Conservation (phyloP, 2,888 invertebrate species). For the Osmoderma eremita region DNA sequence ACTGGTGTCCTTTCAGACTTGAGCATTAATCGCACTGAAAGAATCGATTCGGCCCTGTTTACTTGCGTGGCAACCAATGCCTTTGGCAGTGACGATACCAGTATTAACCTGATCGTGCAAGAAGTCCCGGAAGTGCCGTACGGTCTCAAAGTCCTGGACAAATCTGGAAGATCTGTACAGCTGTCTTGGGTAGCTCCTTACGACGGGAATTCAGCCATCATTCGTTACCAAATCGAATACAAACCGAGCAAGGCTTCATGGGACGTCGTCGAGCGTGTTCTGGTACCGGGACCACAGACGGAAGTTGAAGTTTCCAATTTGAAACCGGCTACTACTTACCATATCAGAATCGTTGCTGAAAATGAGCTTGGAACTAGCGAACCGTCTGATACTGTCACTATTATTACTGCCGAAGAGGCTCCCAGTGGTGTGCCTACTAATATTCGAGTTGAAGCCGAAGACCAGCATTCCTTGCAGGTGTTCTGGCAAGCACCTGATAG, state of each 20-base stretch:
- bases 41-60: conserved; percentile 88
- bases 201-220: conserved; percentile 88
- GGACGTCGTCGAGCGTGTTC: conserved; percentile 88
- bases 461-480: conserved; percentile 87
- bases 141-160: conserved; percentile 87
- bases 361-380: conserved; percentile 94
- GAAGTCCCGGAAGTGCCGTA: conserved; percentile 92
- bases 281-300: conserved; percentile 89
- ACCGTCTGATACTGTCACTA: conserved; percentile 91
- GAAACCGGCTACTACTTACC: conserved; percentile 91
- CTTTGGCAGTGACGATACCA: conserved; percentile 94
- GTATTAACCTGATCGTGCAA: conserved; percentile 94
- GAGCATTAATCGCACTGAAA: conserved; percentile 88
- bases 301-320: conserved; percentile 91
- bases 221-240: conserved; percentile 84
- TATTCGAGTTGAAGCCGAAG: conserved; percentile 86
- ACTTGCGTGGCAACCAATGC: conserved; percentile 94
- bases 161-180: conserved; percentile 90
- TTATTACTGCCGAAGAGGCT: conserved; percentile 94
- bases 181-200: conserved; percentile 93
- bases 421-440: conserved; percentile 82
- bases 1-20: conserved; percentile 89
- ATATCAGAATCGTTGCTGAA: conserved; percentile 91
- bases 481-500: conserved; percentile 92
- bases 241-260: conserved; percentile 85